Evolutionary conservation across 2,113 vertebrate genomes (phyloP), one percentile per base, ranked within the genome.

Genomic region (Ascaphus truei): DNA sequence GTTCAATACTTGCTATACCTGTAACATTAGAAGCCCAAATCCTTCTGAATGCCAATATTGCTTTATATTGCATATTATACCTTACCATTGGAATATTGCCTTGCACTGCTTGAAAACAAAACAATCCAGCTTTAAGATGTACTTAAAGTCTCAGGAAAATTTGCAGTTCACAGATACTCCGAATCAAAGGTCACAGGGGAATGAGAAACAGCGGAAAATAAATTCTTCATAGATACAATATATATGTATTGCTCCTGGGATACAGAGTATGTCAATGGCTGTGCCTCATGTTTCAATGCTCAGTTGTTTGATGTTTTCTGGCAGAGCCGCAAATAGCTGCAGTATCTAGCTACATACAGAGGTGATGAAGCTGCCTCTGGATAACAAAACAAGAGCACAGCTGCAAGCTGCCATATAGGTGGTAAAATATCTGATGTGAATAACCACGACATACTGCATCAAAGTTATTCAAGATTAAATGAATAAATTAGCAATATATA

Each of bases 231-330:
- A 48, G 60, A 48, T 62, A 45, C 45, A 63, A 51, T 36, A 36
- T 63, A 51, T 36, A 36, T 63, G 31, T 51, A 51, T 51, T 25
- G 61, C 45, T 37, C 20, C 10, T 36, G 45, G 61, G 45, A 51
- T 62, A 33, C 22, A 16, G 15, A 27, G 25, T 45, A 20, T 62
- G 20, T 33, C 41, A 47, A 25, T 41, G 20, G 29, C 2, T 47
- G 27, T 29, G 36, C 25, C 29, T 33, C 25, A 16, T 33, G 16
- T 25, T 30, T 36, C 59, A 16, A 9, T n/a, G 26, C 15, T 48
- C 18, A 59, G 12, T 8, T 48, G 43, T 62, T 51, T 33, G 45
- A 63, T 63, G 61, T 63, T n/a, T n/a, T n/a, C n/a, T n/a, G 10
- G 30, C 5, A 22, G 7, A 47, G 13, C 7, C 43, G 20, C 16